phyloP scores from a whole-genome alignment of 2,113 vertebrate genomes.

The Phocoena sinus region DNA sequence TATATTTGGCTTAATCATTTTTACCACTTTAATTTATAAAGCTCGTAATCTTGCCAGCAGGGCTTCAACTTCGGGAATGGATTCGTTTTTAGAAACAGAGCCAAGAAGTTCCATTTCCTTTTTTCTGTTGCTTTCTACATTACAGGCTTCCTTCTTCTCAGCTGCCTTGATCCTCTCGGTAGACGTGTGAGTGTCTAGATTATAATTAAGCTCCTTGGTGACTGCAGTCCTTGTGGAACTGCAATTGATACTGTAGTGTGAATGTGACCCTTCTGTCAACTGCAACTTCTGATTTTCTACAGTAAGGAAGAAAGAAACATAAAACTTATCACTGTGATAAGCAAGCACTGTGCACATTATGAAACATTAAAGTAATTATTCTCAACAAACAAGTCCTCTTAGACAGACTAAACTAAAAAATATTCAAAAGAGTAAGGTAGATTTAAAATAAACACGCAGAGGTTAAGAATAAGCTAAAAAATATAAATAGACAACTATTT shows the following conservation, averaged over 20 bases:
- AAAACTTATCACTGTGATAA: conserved; percentile 52
- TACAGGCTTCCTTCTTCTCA: conserved; percentile 77
- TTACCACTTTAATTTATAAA: conserved; percentile 80
- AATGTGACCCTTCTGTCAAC: conserved; percentile 87
- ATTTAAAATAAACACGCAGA: conserved; percentile 11
- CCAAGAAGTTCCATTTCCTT: conserved; percentile 76
- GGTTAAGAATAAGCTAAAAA: conserved; percentile 2
- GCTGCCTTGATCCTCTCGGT: conserved; percentile 72
- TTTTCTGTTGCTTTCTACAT: conserved; percentile 76
- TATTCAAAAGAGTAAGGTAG: neutral
- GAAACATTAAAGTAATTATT: conserved; percentile 54
- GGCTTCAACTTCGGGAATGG: conserved; percentile 91
- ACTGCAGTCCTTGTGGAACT: conserved; percentile 82
- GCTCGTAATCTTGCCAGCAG: conserved; percentile 93
- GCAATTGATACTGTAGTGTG: conserved; percentile 85
- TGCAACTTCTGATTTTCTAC: conserved; percentile 93
- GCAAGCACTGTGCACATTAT: conserved; percentile 28
- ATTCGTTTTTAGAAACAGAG: conserved; percentile 80
- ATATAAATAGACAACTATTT: neutral
- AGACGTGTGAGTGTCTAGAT: conserved; percentile 82
- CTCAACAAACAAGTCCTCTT: neutral
- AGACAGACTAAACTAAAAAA: conserved; percentile 28
- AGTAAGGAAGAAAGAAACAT: conserved; percentile 68
- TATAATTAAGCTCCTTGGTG: conserved; percentile 87
- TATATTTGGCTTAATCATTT: conserved; percentile 65